A percentile compares a stretch with the other conserved stretches of the same genome.
phyloP scores from a whole-genome alignment of 2,797 vertebrate genomes.

The Leptatherina wallacei region DNA sequence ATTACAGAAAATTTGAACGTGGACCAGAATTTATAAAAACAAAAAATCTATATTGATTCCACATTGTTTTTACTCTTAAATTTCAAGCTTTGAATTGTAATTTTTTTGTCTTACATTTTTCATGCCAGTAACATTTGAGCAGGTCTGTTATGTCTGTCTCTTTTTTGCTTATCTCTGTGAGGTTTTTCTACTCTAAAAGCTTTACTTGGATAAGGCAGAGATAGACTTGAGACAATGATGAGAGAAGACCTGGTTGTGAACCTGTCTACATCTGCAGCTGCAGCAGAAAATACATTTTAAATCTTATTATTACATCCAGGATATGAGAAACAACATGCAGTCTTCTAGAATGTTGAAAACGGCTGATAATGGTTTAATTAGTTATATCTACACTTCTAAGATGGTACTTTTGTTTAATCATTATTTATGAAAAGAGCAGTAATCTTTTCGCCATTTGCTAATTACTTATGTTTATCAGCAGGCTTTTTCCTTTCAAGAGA shows the following conservation, averaged over 20 bases:
- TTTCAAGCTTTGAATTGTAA: too few species aligned
- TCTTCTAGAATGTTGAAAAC: conserved; percentile 38
- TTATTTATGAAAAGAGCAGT: conserved; percentile 32
- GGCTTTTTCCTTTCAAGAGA: conserved; percentile 9
- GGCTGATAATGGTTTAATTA: conserved; percentile 34
- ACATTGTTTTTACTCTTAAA: too few species aligned
- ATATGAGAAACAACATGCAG: conserved; percentile 33
- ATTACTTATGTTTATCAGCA: conserved; percentile 28
- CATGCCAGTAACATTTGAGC: too few species aligned
- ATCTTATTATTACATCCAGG: conserved; percentile 19
- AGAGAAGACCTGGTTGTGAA: not conserved
- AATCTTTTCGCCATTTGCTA: conserved; percentile 19
- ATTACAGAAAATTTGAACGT: too few species aligned
- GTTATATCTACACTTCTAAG: conserved; percentile 22
- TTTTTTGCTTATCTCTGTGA: not conserved
- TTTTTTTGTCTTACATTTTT: too few species aligned
- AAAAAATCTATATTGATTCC: too few species aligned
- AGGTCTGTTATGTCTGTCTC: too few species aligned
- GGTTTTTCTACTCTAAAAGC: not conserved
- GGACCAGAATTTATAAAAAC: too few species aligned
- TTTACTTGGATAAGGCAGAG: not conserved
- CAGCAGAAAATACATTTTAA: not conserved
- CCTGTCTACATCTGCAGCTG: not conserved
- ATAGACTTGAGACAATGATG: not conserved
- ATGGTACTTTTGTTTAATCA: conserved; percentile 19